Evolutionary conservation across 2,888 invertebrate genomes (phyloP), one percentile per base, ranked within the genome.

Genomic region (Coleophora deauratella): DNA sequence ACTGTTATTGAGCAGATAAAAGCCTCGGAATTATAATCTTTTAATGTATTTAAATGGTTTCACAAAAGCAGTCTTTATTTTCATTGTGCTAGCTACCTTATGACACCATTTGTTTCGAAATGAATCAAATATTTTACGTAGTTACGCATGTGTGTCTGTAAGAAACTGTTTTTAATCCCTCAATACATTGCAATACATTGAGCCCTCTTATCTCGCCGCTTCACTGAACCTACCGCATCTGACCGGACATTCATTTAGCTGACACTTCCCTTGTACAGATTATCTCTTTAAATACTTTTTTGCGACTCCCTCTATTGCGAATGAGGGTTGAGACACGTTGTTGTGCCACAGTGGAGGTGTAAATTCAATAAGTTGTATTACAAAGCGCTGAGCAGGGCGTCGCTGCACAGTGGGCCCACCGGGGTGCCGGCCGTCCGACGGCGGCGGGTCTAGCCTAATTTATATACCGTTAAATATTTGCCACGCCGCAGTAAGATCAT

Each of bases 391-490:
- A 61, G 40, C 45, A 57, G 52, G 43, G 49, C 50, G 27, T 41
- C 40, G 42, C 40, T 38, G 45, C 49, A 45, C 49, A 46, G 38
- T 41, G 40, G 40, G 55, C 72, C 66, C 71, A 65, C 66, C 66
- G 59, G 65, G 66, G 65, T 49, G 64, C 54, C 28, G 42, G 37
- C 21, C 33, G n/a, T n/a, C n/a, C n/a, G n/a, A n/a, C n/a, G n/a
- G n/a, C n/a, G n/a, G n/a, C n/a, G n/a, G 39, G 12, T 30, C 52
- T 52, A 50, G 60, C 21, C 54, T 61, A 57, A 71, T 71, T 70
- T 66, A 65, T 66, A 61, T 59, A 72, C 75, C 70, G 75, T 72
- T 74, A 75, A 70, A 66, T 63, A 70, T 68, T 73, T 66, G 65
- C 59, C 57, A 56, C 62, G 61, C 54, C 57, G 56, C 49, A 50